Conservation (phyloP, 2,888 invertebrate genomes). For the Microctonus aethiopoides region DNA sequence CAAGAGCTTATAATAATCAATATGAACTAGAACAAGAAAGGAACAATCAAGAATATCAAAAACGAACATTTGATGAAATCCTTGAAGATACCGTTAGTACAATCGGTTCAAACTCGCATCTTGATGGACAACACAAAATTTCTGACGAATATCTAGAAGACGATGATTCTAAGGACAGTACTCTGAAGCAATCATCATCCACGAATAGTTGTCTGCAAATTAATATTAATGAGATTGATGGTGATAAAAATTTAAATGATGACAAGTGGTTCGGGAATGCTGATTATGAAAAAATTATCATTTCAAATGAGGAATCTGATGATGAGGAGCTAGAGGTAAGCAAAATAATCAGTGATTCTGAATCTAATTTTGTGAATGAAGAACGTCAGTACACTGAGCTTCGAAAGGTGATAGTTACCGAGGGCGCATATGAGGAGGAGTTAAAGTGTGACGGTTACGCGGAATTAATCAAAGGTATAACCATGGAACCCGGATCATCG, state of each 20-base stretch:
- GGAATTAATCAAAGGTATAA: constrained; percentile 55
- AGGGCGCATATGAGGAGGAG: not conserved
- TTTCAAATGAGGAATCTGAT: constrained; percentile 1
- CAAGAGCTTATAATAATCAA: constrained; percentile 10
- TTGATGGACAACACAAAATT: constrained; percentile 54
- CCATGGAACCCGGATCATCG: constrained; percentile 57
- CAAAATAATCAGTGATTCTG: not conserved
- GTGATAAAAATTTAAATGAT: not conserved
- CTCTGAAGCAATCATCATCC: constrained; percentile 34
- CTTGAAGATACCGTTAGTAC: constrained; percentile 52
- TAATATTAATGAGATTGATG: not conserved
- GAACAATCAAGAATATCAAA: constrained; percentile 11
- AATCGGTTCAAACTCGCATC: constrained; percentile 56
- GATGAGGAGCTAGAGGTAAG: not conserved
- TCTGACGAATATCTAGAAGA: constrained; percentile 44
- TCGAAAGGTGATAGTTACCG: not conserved
- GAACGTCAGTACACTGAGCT: not conserved
- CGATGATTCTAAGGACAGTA: constrained; percentile 37
- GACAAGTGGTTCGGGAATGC: not conserved
- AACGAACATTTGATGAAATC: constrained; percentile 36
- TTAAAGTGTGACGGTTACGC: constrained; percentile 58
- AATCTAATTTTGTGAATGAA: not conserved
- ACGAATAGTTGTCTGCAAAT: not conserved
- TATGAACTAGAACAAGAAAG: constrained; percentile 19
- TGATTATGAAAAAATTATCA: not conserved